phyloP scores from a whole-genome alignment of 2,113 vertebrate species.

The Hypomesus transpacificus region DNA sequence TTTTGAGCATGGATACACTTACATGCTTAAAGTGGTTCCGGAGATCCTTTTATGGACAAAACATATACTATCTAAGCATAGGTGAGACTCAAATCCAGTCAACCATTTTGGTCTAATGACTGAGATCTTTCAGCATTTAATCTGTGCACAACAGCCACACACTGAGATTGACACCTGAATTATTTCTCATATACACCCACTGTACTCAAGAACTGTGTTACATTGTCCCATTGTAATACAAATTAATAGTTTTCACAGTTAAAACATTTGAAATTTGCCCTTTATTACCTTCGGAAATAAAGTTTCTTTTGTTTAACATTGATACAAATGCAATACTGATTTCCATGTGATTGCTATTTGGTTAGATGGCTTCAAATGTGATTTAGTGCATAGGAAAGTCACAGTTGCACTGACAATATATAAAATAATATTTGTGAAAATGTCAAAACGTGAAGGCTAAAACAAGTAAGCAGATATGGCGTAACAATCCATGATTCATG shows the following conservation, averaged over 20 bases:
- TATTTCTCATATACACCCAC: too few relatives aligned
- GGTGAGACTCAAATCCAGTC: too few relatives aligned
- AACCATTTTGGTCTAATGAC: too few relatives aligned
- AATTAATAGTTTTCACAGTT: slow-evolving; percentile 62
- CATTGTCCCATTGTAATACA: slow-evolving; percentile 28
- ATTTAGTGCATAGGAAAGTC: slow-evolving; percentile 49
- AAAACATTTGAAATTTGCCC: slow-evolving; percentile 53
- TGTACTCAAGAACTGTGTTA: background rate
- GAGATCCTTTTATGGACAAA: too few relatives aligned
- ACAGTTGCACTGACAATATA: slow-evolving; percentile 59
- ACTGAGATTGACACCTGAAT: too few relatives aligned
- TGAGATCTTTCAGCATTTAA: too few relatives aligned
- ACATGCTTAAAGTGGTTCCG: too few relatives aligned
- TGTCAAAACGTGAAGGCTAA: slow-evolving; percentile 66
- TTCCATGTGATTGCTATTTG: slow-evolving; percentile 34
- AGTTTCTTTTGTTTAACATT: slow-evolving; percentile 43
- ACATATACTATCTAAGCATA: too few relatives aligned
- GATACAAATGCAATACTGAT: slow-evolving; percentile 55
- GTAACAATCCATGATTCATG: slow-evolving; percentile 55
- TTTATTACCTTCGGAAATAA: slow-evolving; percentile 63
- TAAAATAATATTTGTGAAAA: slow-evolving; percentile 60
- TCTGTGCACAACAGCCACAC: too few relatives aligned
- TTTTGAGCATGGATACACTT: too few relatives aligned
- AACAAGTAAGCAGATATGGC: slow-evolving; percentile 50
- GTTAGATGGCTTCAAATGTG: slow-evolving; percentile 51